Conservation (phyloP, 2,113 vertebrate species). For the Hemibagrus wyckioides region DNA sequence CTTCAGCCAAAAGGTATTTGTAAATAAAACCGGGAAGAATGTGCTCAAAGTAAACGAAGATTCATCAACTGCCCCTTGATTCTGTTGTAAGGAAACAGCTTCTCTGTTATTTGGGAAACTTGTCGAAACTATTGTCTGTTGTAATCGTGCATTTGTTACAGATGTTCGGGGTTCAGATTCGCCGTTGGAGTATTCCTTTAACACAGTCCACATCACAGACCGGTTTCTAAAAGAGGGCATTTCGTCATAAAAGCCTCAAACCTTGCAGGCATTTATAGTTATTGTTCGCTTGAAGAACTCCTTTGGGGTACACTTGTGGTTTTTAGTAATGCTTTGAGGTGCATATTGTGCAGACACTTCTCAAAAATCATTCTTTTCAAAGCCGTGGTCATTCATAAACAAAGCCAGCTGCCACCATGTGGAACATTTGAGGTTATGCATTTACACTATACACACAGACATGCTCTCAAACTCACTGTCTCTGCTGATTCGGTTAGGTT, state of each 20-base stretch:
- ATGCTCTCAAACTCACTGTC: conserved; percentile 6
- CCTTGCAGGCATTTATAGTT: neutral
- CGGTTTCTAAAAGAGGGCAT: neutral
- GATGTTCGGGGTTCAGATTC: neutral
- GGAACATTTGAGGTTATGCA: conserved; percentile 3
- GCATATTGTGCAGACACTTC: neutral
- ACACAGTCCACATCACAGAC: neutral
- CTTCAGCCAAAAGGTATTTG: neutral
- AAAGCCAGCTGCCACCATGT: conserved; percentile 13
- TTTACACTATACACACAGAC: conserved; percentile 5
- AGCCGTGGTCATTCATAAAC: conserved; percentile 11
- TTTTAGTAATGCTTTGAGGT: neutral
- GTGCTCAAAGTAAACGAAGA: neutral
- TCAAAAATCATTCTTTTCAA: neutral
- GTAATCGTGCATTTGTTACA: neutral
- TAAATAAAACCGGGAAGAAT: neutral
- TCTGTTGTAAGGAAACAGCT: no score
- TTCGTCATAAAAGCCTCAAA: neutral
- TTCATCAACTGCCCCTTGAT: neutral
- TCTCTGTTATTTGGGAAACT: neutral
- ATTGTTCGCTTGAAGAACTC: neutral
- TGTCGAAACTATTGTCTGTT: neutral
- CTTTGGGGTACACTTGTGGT: neutral
- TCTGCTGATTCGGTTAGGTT: neutral
- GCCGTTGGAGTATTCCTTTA: neutral